These are phyloP conservation scores for Herpetotheres cachinnans DNA, from an alignment of 2,113 vertebrate species.

Conservation along the genomic window DNA sequence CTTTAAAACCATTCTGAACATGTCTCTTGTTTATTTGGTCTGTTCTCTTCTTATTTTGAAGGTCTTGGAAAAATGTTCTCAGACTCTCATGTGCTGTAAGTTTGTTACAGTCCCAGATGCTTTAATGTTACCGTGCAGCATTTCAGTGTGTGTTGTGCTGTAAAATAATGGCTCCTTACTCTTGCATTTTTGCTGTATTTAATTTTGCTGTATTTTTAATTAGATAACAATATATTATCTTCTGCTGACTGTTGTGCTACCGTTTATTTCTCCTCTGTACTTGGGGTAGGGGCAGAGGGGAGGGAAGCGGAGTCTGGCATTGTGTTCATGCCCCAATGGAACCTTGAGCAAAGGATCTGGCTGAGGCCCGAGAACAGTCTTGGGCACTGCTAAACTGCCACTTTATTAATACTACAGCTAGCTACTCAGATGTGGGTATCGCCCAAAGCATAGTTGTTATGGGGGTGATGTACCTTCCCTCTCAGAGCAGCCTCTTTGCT, in stretches of 20 bases:
- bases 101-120: conserved; percentile 44
- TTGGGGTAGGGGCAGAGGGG: not conserved
- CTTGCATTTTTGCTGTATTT: conserved; percentile 53
- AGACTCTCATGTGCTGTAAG: conserved; percentile 9
- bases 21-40: not conserved
- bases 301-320: not conserved
- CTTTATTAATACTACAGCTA: not conserved
- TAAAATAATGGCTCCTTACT: conserved; percentile 35
- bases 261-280: conserved; percentile 29
- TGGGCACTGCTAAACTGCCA: not conserved
- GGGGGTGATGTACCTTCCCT: not conserved
- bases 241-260: conserved; percentile 39
- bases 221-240: conserved; percentile 55
- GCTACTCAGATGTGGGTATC: not conserved
- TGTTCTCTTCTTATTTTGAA: not conserved
- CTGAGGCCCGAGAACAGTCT: not conserved
- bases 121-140: conserved; percentile 56
- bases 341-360: not conserved
- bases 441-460: not conserved
- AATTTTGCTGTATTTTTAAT: conserved; percentile 64
- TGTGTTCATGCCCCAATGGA: not conserved
- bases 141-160: conserved; percentile 59
- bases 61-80: conserved; percentile 39
- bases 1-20: not conserved
- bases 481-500: not conserved